Percentiles rank a stretch among this genome's conserved stretches.
These are phyloP conservation scores for Heteromyza rotundicornis DNA, from an alignment of 2,888 invertebrate species.

Conservation along the genomic window DNA sequence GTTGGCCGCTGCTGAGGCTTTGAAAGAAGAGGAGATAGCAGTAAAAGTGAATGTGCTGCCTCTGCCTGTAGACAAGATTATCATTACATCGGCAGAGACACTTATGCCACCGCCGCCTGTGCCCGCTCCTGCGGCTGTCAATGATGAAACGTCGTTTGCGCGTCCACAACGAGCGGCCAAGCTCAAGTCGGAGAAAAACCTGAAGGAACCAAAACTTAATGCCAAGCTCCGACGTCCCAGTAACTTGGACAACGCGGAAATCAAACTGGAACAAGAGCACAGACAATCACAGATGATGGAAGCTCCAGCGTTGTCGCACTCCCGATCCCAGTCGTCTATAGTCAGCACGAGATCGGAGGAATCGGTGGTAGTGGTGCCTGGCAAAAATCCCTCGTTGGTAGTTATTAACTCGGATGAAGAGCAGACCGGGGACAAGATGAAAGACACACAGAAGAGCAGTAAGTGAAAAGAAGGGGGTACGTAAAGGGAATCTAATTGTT, in stretches of 20 bases:
- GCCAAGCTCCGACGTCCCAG: conserved; percentile 51
- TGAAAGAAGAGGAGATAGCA: conserved; percentile 3
- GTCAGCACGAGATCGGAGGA: conserved; percentile 32
- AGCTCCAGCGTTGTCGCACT: background rate
- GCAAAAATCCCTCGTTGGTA: conserved; percentile 32
- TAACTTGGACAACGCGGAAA: conserved; percentile 29
- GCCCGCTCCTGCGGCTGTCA: conserved; percentile 27
- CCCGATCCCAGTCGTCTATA: conserved; percentile 24
- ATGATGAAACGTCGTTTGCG: conserved; percentile 34
- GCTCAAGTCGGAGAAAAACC: conserved; percentile 44
- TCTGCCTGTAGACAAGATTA: conserved; percentile 3
- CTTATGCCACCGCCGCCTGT: conserved; percentile 48
- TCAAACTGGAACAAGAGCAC: conserved; percentile 53
- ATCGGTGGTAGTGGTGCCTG: conserved; percentile 34
- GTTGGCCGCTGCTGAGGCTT: conserved; percentile 30
- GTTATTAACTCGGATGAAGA: conserved; percentile 36
- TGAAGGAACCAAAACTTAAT: conserved; percentile 48
- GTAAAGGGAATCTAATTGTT: too few relatives aligned
- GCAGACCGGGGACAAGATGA: background rate
- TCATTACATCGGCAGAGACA: conserved; percentile 27
- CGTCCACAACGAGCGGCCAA: conserved; percentile 58
- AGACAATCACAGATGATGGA: conserved; percentile 44
- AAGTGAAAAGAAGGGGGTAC: too few relatives aligned
- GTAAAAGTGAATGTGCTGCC: background rate
- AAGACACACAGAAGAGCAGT: background rate